Conservation (phyloP, 2,888 invertebrate genomes). For the Diabrotica balteata region DNA sequence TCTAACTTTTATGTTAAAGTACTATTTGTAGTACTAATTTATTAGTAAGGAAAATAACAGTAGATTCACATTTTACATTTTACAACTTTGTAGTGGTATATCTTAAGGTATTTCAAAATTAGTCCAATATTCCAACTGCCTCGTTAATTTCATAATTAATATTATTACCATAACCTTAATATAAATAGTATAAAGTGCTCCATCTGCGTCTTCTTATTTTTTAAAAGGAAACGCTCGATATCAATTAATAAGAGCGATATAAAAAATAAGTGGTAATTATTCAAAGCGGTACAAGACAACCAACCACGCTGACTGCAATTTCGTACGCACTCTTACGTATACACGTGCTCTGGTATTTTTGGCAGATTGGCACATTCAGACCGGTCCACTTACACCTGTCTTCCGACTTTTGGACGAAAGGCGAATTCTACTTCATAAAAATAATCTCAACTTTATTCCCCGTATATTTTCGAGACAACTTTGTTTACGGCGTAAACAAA, state of each 20-base stretch:
- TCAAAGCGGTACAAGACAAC: conserved; percentile 22
- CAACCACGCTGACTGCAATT: conserved; percentile 9
- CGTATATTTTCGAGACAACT: conserved; percentile 8
- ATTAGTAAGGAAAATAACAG: too few relatives aligned
- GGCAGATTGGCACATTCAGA: conserved; percentile 30
- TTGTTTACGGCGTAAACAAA: background rate
- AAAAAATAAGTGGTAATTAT: conserved; percentile 22
- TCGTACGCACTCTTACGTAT: conserved; percentile 18
- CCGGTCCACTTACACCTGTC: conserved; percentile 29
- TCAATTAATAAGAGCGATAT: conserved; percentile 15
- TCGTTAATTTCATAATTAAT: too few relatives aligned
- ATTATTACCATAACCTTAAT: too few relatives aligned
- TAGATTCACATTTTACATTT: too few relatives aligned
- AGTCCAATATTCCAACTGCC: too few relatives aligned
- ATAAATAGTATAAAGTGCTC: too few relatives aligned
- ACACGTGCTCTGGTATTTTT: conserved; percentile 29
- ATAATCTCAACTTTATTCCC: conserved; percentile 2
- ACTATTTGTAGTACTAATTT: too few relatives aligned
- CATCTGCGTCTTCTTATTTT: too few relatives aligned
- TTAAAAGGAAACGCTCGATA: conserved; percentile 6
- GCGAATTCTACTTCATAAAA: conserved; percentile 16
- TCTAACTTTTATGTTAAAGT: too few relatives aligned
- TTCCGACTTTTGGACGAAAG: conserved; percentile 24
- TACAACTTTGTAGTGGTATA: too few relatives aligned
- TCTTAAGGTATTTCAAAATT: too few relatives aligned